Base-by-base conservation (phyloP, 2,888 invertebrate genomes). In the Cephus pygmeus region DNA sequence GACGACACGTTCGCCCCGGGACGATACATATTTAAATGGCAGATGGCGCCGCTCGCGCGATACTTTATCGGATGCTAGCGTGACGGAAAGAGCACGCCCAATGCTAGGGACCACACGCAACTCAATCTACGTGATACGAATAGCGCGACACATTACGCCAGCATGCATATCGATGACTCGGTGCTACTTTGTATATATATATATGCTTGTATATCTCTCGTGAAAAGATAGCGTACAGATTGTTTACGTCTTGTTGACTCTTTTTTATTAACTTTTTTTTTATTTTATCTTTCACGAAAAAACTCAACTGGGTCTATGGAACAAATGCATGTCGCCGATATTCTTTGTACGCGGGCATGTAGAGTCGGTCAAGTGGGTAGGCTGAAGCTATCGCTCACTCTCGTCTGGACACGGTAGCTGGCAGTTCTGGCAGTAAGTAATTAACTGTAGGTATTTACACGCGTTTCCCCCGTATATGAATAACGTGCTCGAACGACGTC, bases 391-490 rank as follows among this genome's bases (percentile, higher is more conserved):
- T 87, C 87, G 86, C 83, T 87, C 88, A 86, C 81, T 83, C 77
- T 40, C 77, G 82, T 81, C 81, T 81, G 82, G 82, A 83, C 81
- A 81, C 88, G 83, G 88, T 88, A 88, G 87, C 87, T 87, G 86
- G 87, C 87, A 87, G 85, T 85, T 87, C 86, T 88, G 87, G 85
- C 88, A 86, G 86, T 87, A 82, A 86, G 87, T 88, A 88, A 88
- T 87, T 88, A 87, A 86, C 83, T 82, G 84, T 82, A 76, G 83
- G 81, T 86, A 85, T 84, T 87, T 86, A 87, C 84, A 83, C 84
- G 80, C 81, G 80, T 84, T 87, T 82, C 82, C 85, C 75, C 82
- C 75, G 83, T 80, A 75, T 81, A 79, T 85, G 86, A 84, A 83
- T 86, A 86, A 86, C 84, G 83, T 82, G 78, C 77, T 82, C 77